A percentile compares a stretch with the other conserved stretches of the same genome.
These are phyloP conservation scores for Malacoraja senta DNA, from an alignment of 2,797 vertebrate species.

Conservation along the genomic window DNA sequence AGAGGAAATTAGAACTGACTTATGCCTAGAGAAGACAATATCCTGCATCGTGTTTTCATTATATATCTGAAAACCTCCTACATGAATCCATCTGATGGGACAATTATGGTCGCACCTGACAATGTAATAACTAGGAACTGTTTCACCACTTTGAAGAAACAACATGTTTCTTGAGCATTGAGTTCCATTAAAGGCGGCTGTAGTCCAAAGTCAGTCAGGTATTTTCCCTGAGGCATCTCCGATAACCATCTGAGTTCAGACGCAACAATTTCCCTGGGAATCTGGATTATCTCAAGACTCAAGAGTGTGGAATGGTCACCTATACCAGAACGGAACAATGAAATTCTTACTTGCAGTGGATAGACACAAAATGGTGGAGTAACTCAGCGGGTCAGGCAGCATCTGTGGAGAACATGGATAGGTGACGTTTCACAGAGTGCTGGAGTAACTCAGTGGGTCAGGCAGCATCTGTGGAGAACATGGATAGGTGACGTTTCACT, in stretches of 20 bases:
- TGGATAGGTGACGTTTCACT: no score
- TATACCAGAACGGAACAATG: no score
- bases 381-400: no score
- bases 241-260: not conserved
- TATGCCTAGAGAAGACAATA: not conserved
- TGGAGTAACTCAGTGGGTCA: no score
- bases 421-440: no score
- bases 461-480: no score
- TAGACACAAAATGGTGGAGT: no score
- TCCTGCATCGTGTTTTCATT: not conserved
- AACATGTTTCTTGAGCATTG: not conserved
- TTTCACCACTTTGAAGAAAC: not conserved
- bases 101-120: not conserved
- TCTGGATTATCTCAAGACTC: no score
- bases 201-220: not conserved
- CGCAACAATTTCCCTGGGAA: no score
- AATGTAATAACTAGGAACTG: not conserved
- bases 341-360: no score
- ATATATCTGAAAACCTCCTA: not conserved
- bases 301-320: no score
- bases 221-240: not conserved
- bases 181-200: not conserved
- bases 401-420: no score
- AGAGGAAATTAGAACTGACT: not conserved
- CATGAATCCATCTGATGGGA: not conserved